Evolutionary conservation across 2,888 invertebrate genomes (phyloP).

Genomic region (Apamea anceps): DNA sequence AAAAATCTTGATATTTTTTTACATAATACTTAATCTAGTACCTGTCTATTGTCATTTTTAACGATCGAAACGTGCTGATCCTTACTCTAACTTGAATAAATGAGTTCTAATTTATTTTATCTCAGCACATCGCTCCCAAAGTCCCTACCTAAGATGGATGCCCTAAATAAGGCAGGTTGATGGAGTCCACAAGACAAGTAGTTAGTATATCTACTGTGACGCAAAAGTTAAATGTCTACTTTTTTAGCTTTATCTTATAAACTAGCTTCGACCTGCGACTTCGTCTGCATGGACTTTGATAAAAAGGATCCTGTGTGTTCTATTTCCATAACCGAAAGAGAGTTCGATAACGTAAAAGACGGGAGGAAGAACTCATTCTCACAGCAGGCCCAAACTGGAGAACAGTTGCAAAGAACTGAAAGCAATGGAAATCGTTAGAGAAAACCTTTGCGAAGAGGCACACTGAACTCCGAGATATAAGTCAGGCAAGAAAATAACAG

Average conservation of each 20-base stretch:
- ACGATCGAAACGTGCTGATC: conserved; percentile 33
- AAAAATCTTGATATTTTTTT: not conserved
- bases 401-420: no score
- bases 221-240: not conserved
- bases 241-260: not conserved
- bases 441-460: no score
- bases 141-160: conserved; percentile 1
- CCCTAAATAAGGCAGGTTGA: not conserved
- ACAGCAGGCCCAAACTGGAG: no score
- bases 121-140: not conserved
- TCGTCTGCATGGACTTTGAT: no score
- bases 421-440: no score
- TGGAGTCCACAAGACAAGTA: not conserved
- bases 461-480: no score
- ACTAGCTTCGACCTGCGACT: not conserved
- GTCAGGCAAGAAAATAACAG: no score
- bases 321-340: no score
- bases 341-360: no score
- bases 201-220: not conserved
- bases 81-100: conserved; percentile 14
- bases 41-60: conserved; percentile 5
- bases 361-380: no score
- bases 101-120: conserved; percentile 42
- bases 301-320: no score
- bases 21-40: not conserved